phyloP scores from a whole-genome alignment of 2,888 invertebrate species.

The Acronicta psi region DNA sequence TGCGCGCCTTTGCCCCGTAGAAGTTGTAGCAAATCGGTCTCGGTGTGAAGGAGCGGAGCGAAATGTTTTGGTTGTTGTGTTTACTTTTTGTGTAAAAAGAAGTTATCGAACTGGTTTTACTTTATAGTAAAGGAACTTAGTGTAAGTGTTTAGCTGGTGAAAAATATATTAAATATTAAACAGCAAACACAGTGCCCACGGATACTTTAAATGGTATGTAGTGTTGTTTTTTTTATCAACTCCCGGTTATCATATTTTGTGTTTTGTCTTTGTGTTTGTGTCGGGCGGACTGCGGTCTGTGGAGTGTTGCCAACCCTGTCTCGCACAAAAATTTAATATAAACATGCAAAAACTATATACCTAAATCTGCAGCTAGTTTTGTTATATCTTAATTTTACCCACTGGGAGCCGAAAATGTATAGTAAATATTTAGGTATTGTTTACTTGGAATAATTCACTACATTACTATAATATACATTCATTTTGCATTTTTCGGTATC shows the following conservation, averaged over 20 bases:
- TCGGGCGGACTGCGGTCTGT: constrained; percentile 56
- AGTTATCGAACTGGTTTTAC: constrained; percentile 62
- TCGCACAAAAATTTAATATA: no score
- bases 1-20: constrained; percentile 72
- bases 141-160: constrained; percentile 43
- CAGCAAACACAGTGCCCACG: constrained; percentile 26
- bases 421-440: no score
- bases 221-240: constrained; percentile 72
- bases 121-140: constrained; percentile 45
- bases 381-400: not conserved
- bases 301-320: not conserved
- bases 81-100: constrained; percentile 70
- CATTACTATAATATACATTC: no score
- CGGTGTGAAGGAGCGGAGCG: constrained; percentile 56
- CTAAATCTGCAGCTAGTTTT: not conserved
- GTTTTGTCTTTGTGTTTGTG: not conserved
- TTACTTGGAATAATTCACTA: no score
- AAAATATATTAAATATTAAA: constrained; percentile 25
- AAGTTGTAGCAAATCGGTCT: constrained; percentile 57
- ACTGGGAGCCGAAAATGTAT: no score
- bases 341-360: no score
- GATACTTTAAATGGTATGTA: constrained; percentile 64
- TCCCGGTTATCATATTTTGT: constrained; percentile 69
- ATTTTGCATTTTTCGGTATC: no score
- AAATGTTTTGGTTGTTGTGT: constrained; percentile 70